These are phyloP conservation scores for Rhingia rostrata DNA, from an alignment of 2,888 invertebrate genomes.

Conservation along the genomic window DNA sequence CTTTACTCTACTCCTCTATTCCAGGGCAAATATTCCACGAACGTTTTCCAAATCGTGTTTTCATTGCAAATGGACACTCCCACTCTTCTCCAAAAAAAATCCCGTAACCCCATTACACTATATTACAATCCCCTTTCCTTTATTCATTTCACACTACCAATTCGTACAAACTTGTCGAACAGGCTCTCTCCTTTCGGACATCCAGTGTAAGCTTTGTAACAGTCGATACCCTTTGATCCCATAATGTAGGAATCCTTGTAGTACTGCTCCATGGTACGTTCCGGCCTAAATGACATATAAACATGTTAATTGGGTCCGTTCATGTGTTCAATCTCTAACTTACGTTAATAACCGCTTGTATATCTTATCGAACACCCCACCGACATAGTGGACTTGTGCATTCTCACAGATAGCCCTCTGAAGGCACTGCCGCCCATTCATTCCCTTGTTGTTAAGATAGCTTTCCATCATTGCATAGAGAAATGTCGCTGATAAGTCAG, in stretches of 20 bases:
- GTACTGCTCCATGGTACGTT: slow-evolving; percentile 47
- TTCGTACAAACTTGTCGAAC: slow-evolving; percentile 54
- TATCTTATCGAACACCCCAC: slow-evolving; percentile 51
- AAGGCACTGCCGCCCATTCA: slow-evolving; percentile 54
- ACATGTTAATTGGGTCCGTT: slow-evolving; percentile 3
- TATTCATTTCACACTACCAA: slow-evolving; percentile 27
- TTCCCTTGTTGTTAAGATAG: slow-evolving; percentile 53
- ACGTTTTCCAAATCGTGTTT: no score
- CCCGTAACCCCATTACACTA: not conserved
- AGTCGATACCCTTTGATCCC: slow-evolving; percentile 52
- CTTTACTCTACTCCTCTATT: no score
- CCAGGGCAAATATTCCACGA: no score
- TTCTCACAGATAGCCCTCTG: slow-evolving; percentile 64
- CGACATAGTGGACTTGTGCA: slow-evolving; percentile 58
- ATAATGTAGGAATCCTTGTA: slow-evolving; percentile 48
- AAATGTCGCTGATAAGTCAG: slow-evolving; percentile 41
- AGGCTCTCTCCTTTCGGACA: slow-evolving; percentile 51
- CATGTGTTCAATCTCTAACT: slow-evolving; percentile 21
- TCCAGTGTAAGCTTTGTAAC: slow-evolving; percentile 34
- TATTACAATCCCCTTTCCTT: not conserved
- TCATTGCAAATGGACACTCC: not conserved
- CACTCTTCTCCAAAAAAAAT: no score
- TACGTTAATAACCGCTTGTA: slow-evolving; percentile 58
- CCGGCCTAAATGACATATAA: slow-evolving; percentile 44
- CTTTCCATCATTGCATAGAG: slow-evolving; percentile 53